These are phyloP conservation scores for Harpegnathos saltator DNA, from an alignment of 1,140 invertebrate species.

Conservation along the genomic window DNA sequence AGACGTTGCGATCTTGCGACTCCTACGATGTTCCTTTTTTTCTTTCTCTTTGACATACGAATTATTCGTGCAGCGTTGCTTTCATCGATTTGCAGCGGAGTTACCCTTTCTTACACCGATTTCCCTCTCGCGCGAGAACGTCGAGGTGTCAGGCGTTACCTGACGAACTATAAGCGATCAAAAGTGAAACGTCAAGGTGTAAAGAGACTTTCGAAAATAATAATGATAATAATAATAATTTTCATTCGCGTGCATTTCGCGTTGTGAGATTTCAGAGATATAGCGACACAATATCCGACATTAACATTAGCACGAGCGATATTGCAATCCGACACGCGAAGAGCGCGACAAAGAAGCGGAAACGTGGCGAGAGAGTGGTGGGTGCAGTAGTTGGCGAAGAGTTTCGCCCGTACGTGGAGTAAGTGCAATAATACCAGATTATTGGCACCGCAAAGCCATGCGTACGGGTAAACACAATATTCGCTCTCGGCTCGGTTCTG, in stretches of 20 bases:
- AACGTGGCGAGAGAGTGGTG: constrained; percentile 8
- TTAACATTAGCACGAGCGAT: constrained; percentile 55
- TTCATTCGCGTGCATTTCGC: not conserved
- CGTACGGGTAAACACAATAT: constrained; percentile 86
- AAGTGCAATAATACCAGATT: constrained; percentile 86
- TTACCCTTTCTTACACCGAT: too few species aligned
- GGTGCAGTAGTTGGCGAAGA: constrained; percentile 61
- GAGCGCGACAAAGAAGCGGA: constrained; percentile 63
- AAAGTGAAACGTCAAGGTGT: too few species aligned
- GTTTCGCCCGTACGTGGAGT: constrained; percentile 71
- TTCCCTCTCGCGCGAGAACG: not conserved
- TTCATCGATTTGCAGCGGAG: not conserved
- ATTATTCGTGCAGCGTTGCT: too few species aligned
- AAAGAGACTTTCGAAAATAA: not conserved
- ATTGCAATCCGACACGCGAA: constrained; percentile 50
- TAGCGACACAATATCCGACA: constrained; percentile 30
- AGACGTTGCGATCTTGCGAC: too few species aligned
- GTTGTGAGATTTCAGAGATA: constrained; percentile 12
- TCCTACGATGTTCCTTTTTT: not conserved
- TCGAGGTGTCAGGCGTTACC: not conserved
- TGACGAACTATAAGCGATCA: not conserved
- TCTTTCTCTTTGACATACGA: not conserved
- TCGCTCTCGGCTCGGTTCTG: constrained; percentile 84
- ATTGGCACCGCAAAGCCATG: constrained; percentile 86
- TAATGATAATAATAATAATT: constrained; percentile 37